Evolutionary conservation across 2,888 invertebrate genomes (phyloP), one percentile per base, ranked within the genome.

Genomic region (Gasteruption jaculator): DNA sequence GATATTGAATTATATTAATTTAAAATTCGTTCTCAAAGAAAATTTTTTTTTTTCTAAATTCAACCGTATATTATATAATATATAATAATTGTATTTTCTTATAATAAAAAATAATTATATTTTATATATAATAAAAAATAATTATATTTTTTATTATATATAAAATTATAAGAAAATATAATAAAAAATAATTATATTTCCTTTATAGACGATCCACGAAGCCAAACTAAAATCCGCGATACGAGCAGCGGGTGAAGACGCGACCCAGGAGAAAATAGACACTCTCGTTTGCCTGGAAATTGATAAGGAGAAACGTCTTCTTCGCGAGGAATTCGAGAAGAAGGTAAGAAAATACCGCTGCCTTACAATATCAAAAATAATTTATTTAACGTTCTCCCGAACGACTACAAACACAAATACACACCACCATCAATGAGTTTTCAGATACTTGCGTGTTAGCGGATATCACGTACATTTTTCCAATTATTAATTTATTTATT

Each of bases 241-340:
- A 18, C 81, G 79, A 41, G 72, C 78, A 3, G 77, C 80, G 30
- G 80, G 81, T 18, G 83, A 81, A 32, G 71, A 72, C 49, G 73
- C 75, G 1, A 73, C 72, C 34, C 77, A 48, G 71, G 79, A 77
- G 1, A 81, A 84, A 67, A 74, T 92, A 6, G 80, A 84, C 21
- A 78, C 58, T n/a, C 38, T 63, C 8, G 52, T 70, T 15, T 41
- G 41, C 22, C 36, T 83, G 48, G 83, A 86, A 59, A 63, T 87
- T 11, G 82, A 84, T 41, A 78, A 78, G 30, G 85, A 90, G 58
- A 80, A 77, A 50, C 72, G 82, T 18, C 74, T 79, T 41, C 72
- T 85, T 34, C 81, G 84, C 25, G 64, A 79, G 21, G 83, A 86
- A 46, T 89, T 82, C 67, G 80, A 85, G 49, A 84, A 80, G 57